Evolutionary conservation across 2,797 vertebrate species (phyloP).

Genomic region (Gobionotothen gibberifrons): DNA sequence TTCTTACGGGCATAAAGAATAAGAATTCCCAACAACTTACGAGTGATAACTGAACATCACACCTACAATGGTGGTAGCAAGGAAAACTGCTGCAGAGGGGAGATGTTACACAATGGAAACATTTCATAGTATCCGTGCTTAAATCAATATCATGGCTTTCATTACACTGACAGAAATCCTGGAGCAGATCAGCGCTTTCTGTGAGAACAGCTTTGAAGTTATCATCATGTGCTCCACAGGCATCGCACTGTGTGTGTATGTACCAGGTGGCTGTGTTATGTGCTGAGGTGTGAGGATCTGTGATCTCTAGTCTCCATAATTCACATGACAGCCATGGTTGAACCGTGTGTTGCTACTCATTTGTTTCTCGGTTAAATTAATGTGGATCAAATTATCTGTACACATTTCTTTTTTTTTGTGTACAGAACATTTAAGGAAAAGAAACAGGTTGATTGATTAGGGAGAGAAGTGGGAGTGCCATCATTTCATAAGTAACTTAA

Average conservation of each 20-base stretch:
- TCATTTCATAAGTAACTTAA: neutral
- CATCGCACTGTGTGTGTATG: neutral
- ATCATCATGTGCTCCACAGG: conserved; percentile 10
- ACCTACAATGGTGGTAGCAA: neutral
- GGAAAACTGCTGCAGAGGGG: conserved; percentile 1
- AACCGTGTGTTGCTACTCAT: neutral
- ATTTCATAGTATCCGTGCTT: neutral
- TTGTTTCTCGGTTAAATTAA: neutral
- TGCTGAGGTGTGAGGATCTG: conserved; percentile 2
- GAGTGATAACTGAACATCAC: neutral
- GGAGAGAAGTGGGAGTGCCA: neutral
- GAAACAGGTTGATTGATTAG: neutral
- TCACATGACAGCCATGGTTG: conserved; percentile 3
- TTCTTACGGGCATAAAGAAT: too few relatives aligned
- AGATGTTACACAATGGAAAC: conserved; percentile 1
- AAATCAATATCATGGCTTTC: conserved; percentile 6
- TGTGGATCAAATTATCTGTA: neutral
- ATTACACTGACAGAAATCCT: conserved; percentile 17
- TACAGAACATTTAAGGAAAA: too few relatives aligned
- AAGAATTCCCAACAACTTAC: neutral
- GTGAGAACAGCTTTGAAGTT: neutral
- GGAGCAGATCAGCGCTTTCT: conserved; percentile 3
- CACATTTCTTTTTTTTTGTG: neutral
- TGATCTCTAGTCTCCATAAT: conserved; percentile 1
- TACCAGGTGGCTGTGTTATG: neutral